A percentile compares a stretch with the other conserved stretches of the same genome.
phyloP scores from a whole-genome alignment of 2,888 invertebrate species.

The Periphyllus acericola region DNA sequence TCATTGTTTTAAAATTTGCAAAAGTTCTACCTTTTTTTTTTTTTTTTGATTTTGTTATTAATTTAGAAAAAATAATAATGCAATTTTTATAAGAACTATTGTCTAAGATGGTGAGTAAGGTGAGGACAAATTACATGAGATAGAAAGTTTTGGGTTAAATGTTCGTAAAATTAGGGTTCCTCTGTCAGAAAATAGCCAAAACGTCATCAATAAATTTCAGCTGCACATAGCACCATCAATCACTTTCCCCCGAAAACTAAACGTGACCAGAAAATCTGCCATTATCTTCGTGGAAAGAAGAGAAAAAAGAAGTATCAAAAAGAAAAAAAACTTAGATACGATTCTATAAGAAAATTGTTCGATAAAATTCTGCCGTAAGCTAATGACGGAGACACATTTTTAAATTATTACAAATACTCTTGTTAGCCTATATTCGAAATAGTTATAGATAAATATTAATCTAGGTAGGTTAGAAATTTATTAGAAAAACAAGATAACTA shows the following conservation, averaged over 20 bases:
- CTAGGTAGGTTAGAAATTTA: neutral
- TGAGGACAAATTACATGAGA: conserved; percentile 50
- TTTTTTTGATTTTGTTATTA: too few relatives aligned
- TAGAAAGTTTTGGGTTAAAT: conserved; percentile 60
- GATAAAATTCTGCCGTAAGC: neutral
- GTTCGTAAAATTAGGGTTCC: conserved; percentile 44
- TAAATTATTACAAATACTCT: conserved; percentile 7
- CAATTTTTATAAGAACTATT: conserved; percentile 10
- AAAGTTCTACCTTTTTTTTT: too few relatives aligned
- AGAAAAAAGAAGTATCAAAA: neutral
- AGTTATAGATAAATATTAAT: neutral
- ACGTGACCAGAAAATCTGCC: conserved; percentile 60
- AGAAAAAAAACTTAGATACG: conserved; percentile 31
- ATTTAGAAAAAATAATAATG: conserved; percentile 9
- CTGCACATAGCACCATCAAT: conserved; percentile 58
- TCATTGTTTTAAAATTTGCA: too few relatives aligned
- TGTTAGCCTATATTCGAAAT: neutral
- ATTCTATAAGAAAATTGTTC: conserved; percentile 35
- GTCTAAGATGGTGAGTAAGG: conserved; percentile 30
- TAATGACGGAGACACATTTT: neutral
- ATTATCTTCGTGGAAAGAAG: neutral
- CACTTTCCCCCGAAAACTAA: conserved; percentile 39
- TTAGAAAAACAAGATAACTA: too few relatives aligned
- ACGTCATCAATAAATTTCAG: conserved; percentile 60
- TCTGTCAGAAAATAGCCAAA: conserved; percentile 57